phyloP scores from a whole-genome alignment of 1,140 invertebrate genomes.

The Dinothrombium tinctorium region DNA sequence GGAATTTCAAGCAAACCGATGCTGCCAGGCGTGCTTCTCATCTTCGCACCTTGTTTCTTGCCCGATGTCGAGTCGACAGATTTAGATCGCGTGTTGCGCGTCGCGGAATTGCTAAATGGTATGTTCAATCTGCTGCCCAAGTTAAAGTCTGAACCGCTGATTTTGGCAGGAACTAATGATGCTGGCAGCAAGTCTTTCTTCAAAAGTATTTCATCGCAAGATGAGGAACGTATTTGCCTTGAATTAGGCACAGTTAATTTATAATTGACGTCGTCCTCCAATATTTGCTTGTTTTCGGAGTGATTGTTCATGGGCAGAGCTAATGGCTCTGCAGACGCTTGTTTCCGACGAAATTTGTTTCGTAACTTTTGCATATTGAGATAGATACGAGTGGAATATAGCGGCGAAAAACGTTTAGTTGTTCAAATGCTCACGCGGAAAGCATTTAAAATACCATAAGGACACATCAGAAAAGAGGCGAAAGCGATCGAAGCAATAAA shows the following conservation, averaged over 20 bases:
- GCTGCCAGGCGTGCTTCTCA: neutral
- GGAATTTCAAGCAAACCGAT: slow-evolving; percentile 11
- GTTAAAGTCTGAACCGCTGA: neutral
- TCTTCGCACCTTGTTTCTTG: slow-evolving; percentile 13
- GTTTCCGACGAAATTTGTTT: neutral
- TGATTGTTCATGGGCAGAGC: neutral
- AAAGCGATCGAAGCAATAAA: too few relatives aligned
- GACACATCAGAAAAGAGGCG: too few relatives aligned
- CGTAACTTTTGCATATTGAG: neutral
- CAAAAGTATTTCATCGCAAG: slow-evolving; percentile 63
- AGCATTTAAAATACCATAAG: too few relatives aligned
- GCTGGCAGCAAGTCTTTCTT: slow-evolving; percentile 40
- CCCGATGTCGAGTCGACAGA: neutral
- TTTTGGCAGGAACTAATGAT: slow-evolving; percentile 15
- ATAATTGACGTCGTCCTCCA: neutral
- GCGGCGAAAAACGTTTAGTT: too few relatives aligned
- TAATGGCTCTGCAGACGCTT: neutral
- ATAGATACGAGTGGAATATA: neutral
- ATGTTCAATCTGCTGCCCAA: neutral
- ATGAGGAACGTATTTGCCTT: slow-evolving; percentile 56
- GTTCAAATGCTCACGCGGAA: too few relatives aligned
- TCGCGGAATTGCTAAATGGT: neutral
- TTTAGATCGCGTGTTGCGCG: neutral
- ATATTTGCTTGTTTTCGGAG: neutral
- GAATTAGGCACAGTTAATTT: neutral